Base-by-base conservation (phyloP, 2,113 vertebrate species). In the Varanus salvator region DNA sequence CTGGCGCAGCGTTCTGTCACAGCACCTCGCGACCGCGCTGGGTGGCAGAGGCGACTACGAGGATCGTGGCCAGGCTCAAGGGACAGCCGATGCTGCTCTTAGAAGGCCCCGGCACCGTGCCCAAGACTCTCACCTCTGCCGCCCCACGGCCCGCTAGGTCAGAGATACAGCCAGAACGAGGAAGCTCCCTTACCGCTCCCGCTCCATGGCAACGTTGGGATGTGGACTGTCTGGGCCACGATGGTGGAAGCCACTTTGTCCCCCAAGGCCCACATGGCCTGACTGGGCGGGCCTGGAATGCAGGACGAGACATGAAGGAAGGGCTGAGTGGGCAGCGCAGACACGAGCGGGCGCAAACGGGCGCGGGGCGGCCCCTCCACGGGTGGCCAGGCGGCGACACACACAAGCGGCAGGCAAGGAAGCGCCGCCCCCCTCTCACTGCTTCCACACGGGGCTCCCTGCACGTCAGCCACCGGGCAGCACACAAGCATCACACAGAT, bases 231-330 rank as follows among this genome's bases (percentile, higher is more conserved):
- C 97, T 99, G 99, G 85, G 99, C 99, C 94, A 99, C 98, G 0
- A 99, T 99, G 91, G 99, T 99, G 12, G 98, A 99, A 25, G 99
- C 98, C 0, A 99, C 97, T 95, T 99, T 99, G 92, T 99, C 99
- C 78, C 99, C 99, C 23, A 99, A 95, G 0, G 98, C 98, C 99
- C 98, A 99, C 99, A 99, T 99, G 94, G 99, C 99, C 92, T 99
- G 97, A 3, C 98, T 98, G 90, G 99, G 98, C 0, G 99, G 99
- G 23, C 99, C 99, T 99, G 96, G 0, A 0, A 48, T 76, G 1
- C 57, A 0, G 71, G 86, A 50, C n/a, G 8, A 44, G 27, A 6
- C 69, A 81, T 1, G 71, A 0, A 9, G 31, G 71, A 9, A 77
- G 69, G 19, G 17, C 0, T 12, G 0, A 91, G 14, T 23, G 25